Conservation (phyloP, 2,797 vertebrate genomes). For the Poeciliopsis gracilis region DNA sequence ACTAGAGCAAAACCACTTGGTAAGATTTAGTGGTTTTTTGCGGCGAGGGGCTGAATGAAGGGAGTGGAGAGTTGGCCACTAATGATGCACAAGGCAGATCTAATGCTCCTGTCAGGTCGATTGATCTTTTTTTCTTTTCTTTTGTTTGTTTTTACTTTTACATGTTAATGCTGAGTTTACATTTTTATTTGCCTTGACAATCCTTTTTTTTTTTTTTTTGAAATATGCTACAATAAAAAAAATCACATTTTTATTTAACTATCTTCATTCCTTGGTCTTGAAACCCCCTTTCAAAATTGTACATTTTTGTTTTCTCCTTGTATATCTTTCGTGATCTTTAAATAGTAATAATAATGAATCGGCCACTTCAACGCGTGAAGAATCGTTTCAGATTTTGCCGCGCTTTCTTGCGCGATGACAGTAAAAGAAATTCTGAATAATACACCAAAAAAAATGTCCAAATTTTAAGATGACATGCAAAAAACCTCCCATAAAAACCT, state of each 20-base stretch:
- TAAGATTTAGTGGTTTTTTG: too few relatives aligned
- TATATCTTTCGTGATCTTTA: not conserved
- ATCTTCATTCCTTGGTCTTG: not conserved
- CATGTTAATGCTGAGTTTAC: not conserved
- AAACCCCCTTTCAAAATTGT: not conserved
- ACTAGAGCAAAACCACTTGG: too few relatives aligned
- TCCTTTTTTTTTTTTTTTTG: not conserved
- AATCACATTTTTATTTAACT: not conserved
- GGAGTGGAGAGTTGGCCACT: conserved; percentile 1
- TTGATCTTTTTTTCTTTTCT: not conserved
- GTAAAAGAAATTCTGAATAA: not conserved
- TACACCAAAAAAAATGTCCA: not conserved
- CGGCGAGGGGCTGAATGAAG: not conserved
- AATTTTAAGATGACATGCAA: not conserved
- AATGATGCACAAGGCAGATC: conserved; percentile 26
- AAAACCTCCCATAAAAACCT: not conserved
- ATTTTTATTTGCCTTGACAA: not conserved
- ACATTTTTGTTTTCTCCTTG: not conserved
- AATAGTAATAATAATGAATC: not conserved
- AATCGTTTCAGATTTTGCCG: too few relatives aligned
- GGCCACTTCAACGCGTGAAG: too few relatives aligned
- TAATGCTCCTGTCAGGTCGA: conserved; percentile 31
- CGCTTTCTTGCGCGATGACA: too few relatives aligned
- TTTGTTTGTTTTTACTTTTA: not conserved
- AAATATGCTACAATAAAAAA: not conserved